Conservation (phyloP, 1,140 invertebrate species). For the Bradysia coprophila region DNA sequence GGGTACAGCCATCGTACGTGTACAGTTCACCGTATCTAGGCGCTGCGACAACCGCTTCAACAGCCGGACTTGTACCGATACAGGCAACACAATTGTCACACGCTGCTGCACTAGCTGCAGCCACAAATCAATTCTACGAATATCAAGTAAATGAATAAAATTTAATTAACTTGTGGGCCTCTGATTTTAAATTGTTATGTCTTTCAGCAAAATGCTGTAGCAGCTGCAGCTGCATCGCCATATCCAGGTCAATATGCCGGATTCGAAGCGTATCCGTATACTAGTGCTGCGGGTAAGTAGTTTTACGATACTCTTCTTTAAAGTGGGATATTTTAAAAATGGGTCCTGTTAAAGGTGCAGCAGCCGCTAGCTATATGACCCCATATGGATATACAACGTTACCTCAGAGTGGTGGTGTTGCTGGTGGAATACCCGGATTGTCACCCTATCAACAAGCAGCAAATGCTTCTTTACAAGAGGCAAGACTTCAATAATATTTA, state of each 20-base stretch:
- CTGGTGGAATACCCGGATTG: slow-evolving; percentile 36
- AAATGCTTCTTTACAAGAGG: slow-evolving; percentile 28
- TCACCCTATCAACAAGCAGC: slow-evolving; percentile 37
- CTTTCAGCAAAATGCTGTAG: slow-evolving; percentile 14
- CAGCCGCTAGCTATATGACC: slow-evolving; percentile 46
- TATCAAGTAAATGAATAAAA: slow-evolving; percentile 30
- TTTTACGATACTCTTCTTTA: neutral
- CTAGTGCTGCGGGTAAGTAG: slow-evolving; percentile 29
- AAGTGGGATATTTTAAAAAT: slow-evolving; percentile 11
- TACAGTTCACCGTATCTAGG: slow-evolving; percentile 48
- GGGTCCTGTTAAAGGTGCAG: slow-evolving; percentile 11
- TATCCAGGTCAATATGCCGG: slow-evolving; percentile 51
- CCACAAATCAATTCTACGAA: slow-evolving; percentile 54
- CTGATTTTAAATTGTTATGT: neutral
- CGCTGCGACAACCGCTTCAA: slow-evolving; percentile 27
- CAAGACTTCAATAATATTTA: slow-evolving; percentile 30
- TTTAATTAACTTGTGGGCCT: neutral
- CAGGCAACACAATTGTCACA: slow-evolving; percentile 42
- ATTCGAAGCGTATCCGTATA: slow-evolving; percentile 49
- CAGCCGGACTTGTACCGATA: slow-evolving; percentile 35
- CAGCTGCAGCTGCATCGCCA: slow-evolving; percentile 39
- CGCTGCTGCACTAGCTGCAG: slow-evolving; percentile 48
- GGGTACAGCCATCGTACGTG: slow-evolving; percentile 54
- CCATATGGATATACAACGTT: slow-evolving; percentile 45
- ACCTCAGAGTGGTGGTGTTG: slow-evolving; percentile 35